Percentiles rank a stretch among this genome's conserved stretches.
Conservation (phyloP, 2,797 vertebrate genomes). For the Brotula barbata region DNA sequence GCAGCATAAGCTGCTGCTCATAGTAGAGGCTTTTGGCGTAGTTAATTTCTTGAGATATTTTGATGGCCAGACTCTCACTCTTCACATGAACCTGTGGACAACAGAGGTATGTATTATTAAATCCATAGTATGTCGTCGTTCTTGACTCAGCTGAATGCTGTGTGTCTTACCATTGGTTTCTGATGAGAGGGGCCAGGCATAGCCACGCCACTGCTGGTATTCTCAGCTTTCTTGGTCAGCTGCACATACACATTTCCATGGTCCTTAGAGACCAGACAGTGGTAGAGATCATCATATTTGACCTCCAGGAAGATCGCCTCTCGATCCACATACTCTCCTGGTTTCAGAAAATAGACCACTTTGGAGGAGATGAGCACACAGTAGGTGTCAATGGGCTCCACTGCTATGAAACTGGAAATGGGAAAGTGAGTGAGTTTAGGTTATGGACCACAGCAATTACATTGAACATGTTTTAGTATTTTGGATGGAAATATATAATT, state of each 20-base stretch:
- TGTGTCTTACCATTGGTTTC: conserved; percentile 90
- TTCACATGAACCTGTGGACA: conserved; percentile 90
- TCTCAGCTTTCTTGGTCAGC: conserved; percentile 95
- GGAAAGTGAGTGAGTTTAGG: neutral
- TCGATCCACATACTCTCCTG: conserved; percentile 84
- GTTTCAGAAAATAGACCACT: conserved; percentile 93
- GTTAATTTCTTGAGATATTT: conserved; percentile 97
- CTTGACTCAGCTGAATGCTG: too few relatives aligned
- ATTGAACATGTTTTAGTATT: too few relatives aligned
- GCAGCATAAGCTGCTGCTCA: conserved; percentile 97
- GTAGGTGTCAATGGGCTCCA: conserved; percentile 91
- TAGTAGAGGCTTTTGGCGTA: conserved; percentile 99
- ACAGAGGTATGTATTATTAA: too few relatives aligned
- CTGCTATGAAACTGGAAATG: conserved; percentile 89
- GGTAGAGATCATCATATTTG: conserved; percentile 95
- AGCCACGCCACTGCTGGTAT: conserved; percentile 87
- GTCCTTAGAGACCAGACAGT: conserved; percentile 96
- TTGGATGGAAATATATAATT: too few relatives aligned
- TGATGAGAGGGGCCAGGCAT: conserved; percentile 96
- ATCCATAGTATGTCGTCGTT: too few relatives aligned
- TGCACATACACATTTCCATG: conserved; percentile 95
- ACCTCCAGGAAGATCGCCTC: conserved; percentile 97
- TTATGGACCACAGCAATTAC: too few relatives aligned
- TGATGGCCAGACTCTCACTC: conserved; percentile 89
- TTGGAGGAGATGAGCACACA: conserved; percentile 97